Evolutionary conservation across 2,888 invertebrate genomes (phyloP).

Genomic region (Synanthedon tipuliformis): DNA sequence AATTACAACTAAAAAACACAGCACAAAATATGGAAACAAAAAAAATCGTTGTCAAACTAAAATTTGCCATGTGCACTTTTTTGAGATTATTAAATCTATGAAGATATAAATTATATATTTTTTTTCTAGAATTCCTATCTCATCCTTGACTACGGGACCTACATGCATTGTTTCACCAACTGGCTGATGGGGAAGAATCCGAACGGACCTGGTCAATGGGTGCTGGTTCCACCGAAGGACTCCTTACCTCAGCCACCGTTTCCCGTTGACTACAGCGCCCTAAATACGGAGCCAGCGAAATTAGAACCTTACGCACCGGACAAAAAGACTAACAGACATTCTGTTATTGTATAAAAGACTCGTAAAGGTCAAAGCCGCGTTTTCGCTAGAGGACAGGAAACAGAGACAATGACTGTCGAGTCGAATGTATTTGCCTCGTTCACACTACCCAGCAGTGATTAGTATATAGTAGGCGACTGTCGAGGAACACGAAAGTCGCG

Average conservation of each 20-base stretch:
- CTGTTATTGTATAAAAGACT: conserved; percentile 72
- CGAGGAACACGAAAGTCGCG: too few species aligned
- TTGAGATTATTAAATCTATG: background rate
- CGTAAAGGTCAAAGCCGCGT: background rate
- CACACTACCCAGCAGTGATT: too few species aligned
- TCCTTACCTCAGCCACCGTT: conserved; percentile 71
- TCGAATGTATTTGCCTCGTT: too few species aligned
- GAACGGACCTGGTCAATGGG: conserved; percentile 81
- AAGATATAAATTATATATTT: background rate
- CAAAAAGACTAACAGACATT: conserved; percentile 76
- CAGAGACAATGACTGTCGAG: too few species aligned
- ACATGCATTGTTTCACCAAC: conserved; percentile 79
- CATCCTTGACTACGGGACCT: conserved; percentile 75
- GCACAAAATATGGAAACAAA: background rate
- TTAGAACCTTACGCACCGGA: conserved; percentile 77
- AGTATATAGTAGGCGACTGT: too few species aligned
- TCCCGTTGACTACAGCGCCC: conserved; percentile 81
- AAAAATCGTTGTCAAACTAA: background rate
- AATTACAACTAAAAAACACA: too few species aligned
- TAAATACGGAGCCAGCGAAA: conserved; percentile 77
- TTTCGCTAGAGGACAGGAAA: too few species aligned
- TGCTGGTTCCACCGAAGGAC: conserved; percentile 73
- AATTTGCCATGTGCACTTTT: background rate
- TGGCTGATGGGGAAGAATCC: conserved; percentile 80
- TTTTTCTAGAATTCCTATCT: conserved; percentile 75